phyloP scores from a whole-genome alignment of 2,888 invertebrate species.

The Iselma pallidipennis region DNA sequence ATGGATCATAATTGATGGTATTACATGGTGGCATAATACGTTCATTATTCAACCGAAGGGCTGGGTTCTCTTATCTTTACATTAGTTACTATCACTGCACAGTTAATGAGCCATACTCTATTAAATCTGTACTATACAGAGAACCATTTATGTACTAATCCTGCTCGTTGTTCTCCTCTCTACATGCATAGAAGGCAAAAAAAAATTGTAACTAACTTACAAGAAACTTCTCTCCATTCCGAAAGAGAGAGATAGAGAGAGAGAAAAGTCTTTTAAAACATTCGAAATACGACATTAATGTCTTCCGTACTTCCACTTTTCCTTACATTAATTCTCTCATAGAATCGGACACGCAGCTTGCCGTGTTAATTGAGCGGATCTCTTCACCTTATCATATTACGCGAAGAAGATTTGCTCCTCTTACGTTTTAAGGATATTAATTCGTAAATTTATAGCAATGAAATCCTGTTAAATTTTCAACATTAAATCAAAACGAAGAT shows the following conservation, averaged over 20 bases:
- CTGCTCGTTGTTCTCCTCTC: neutral
- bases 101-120: conserved; percentile 1
- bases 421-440: conserved; percentile 28
- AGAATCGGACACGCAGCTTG: conserved; percentile 33
- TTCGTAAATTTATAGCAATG: conserved; percentile 11
- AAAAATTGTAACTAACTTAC: too few species aligned
- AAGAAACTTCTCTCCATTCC: too few species aligned
- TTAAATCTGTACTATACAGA: neutral
- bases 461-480: conserved; percentile 1
- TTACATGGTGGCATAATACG: neutral
- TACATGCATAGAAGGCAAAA: neutral
- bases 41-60: neutral
- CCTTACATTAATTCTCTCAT: conserved; percentile 18
- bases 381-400: conserved; percentile 35
- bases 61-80: neutral
- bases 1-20: neutral
- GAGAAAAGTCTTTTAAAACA: neutral
- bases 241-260: too few species aligned
- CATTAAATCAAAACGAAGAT: neutral
- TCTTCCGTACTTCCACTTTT: conserved; percentile 17
- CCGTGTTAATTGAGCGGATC: conserved; percentile 36
- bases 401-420: conserved; percentile 25
- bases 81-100: neutral
- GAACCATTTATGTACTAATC: neutral
- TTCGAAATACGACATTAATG: conserved; percentile 6